Base-by-base conservation (phyloP, 2,797 vertebrate species). In the Siniperca obscura region DNA sequence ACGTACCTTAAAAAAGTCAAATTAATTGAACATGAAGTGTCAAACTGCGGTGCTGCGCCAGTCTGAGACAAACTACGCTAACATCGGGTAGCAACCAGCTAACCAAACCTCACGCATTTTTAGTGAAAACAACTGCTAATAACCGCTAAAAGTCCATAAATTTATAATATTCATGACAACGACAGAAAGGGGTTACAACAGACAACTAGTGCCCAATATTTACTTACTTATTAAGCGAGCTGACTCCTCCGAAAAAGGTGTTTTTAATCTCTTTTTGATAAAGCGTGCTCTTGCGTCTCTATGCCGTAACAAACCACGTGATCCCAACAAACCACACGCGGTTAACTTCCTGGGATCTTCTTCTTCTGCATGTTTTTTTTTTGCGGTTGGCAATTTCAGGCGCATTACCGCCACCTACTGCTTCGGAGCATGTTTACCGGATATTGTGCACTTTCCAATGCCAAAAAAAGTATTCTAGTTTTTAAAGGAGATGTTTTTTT, bases 311-410 rank as follows among this genome's bases (percentile, higher is more conserved):
- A 13, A 10, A 38, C 19, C 25, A 10, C 60, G 36, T 36, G 36
- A 36, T 7, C 5, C 36, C 5, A 36, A 36, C 36, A 36, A 36
- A 36, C 2, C 1, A 55, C 85, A 84, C 83, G 86, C 73, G 81
- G 74, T 5, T 3, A 0, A 34, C 72, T 66, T 79, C 56, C 73
- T 0, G 55, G 4, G 69, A 78, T 70, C 44, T 61, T 74, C 81
- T 57, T 77, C 81, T 86, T 77, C 76, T 30, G 50, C 19, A 0
- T 0, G 7, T 0, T 3, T 11, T 11, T 3, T 11, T 8, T 17
- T 2, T 0, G 3, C 0, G 7, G 16, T 10, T 0, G 27, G 3
- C 3, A 19, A 17, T n/a, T 27, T 5, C 0, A 9, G 10, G 1
- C 1, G 3, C 65, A 1, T 1, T 34, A 22, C 7, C 62, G 62